phyloP scores from a whole-genome alignment of 2,888 invertebrate genomes.

The Creontiades dilutus region DNA sequence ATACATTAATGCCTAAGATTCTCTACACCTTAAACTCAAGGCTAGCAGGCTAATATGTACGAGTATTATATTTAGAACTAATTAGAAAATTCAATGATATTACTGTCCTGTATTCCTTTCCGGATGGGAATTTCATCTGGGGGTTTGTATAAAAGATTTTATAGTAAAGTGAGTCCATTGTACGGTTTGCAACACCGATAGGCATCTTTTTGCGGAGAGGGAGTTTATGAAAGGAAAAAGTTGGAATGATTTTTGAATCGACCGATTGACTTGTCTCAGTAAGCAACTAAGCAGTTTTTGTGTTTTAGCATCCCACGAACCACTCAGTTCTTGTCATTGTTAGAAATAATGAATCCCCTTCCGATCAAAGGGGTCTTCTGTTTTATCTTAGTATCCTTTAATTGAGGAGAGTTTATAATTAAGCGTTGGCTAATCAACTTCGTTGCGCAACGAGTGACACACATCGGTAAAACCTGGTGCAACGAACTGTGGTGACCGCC shows the following conservation, averaged over 20 bases:
- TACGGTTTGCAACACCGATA: too few relatives aligned
- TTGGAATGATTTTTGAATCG: background rate
- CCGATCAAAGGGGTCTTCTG: background rate
- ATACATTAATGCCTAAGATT: too few relatives aligned
- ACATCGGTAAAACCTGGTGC: conserved; percentile 8
- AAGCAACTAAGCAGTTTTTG: conserved; percentile 21
- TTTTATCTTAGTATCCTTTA: conserved; percentile 15
- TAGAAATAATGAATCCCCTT: background rate
- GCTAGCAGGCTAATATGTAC: too few relatives aligned
- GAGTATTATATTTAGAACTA: too few relatives aligned
- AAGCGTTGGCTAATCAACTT: conserved; percentile 22
- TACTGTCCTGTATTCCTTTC: too few relatives aligned
- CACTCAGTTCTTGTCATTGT: conserved; percentile 1
- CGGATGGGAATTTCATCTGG: too few relatives aligned
- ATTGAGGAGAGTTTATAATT: conserved; percentile 12
- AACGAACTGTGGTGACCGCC: conserved; percentile 22
- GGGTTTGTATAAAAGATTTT: too few relatives aligned
- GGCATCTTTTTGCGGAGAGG: background rate
- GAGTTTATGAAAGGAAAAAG: background rate
- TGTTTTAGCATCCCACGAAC: background rate
- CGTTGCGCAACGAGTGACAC: background rate
- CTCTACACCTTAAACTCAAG: too few relatives aligned
- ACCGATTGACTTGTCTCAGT: background rate
- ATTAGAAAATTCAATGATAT: too few relatives aligned
- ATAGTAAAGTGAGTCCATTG: too few relatives aligned